Conservation (phyloP, 2,888 invertebrate species). For the Pinctada fucata region DNA sequence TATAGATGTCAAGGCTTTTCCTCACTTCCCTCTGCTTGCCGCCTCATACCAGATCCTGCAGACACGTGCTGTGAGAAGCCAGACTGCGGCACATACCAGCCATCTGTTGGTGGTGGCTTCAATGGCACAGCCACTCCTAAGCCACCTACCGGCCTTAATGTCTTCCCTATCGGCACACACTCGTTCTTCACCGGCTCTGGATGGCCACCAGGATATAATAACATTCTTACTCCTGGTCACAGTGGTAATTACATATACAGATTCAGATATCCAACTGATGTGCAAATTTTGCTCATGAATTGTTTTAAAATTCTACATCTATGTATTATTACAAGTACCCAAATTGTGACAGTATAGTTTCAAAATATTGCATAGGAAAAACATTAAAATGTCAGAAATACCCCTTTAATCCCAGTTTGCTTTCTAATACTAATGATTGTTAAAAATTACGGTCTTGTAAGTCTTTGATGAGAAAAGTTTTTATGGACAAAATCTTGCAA, state of each 20-base stretch:
- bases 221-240: slow-evolving; percentile 19
- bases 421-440: no score
- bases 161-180: slow-evolving; percentile 63
- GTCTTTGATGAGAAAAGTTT: no score
- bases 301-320: no score
- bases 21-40: slow-evolving; percentile 59
- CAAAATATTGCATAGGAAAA: no score
- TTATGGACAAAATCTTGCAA: no score
- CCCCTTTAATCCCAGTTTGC: no score
- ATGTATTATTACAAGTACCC: no score
- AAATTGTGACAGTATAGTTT: no score
- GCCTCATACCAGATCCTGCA: slow-evolving; percentile 53
- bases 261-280: no score
- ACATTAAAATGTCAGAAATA: no score
- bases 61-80: slow-evolving; percentile 62
- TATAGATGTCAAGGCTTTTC: slow-evolving; percentile 60
- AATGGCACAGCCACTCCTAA: slow-evolving; percentile 47
- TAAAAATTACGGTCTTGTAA: no score
- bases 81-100: slow-evolving; percentile 51
- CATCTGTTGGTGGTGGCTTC: slow-evolving; percentile 44
- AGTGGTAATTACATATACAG: slow-evolving; percentile 12
- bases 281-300: no score
- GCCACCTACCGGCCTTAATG: slow-evolving; percentile 52
- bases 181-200: slow-evolving; percentile 54
- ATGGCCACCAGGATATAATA: slow-evolving; percentile 39